phyloP scores from a whole-genome alignment of 1,140 invertebrate genomes.

The Agrilus planipennis region DNA sequence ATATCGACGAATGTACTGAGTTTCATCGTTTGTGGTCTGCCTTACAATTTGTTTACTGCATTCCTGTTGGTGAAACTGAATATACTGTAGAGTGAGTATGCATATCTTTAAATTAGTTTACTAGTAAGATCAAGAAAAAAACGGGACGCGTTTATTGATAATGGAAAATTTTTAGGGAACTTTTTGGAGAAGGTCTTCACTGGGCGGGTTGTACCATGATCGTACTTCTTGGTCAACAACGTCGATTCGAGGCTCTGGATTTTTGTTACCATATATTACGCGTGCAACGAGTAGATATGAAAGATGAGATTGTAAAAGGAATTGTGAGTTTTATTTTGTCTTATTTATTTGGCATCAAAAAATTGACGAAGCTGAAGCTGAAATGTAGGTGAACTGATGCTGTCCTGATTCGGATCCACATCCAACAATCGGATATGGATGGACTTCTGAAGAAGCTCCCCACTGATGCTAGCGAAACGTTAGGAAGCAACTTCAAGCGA shows the following conservation, averaged over 20 bases:
- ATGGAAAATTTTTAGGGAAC: constrained; percentile 57
- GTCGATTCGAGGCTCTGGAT: constrained; percentile 94
- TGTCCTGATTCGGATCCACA: too few relatives aligned
- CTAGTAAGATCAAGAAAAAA: not conserved
- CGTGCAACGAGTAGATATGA: constrained; percentile 93
- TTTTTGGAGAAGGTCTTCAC: constrained; percentile 97
- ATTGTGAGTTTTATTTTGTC: constrained; percentile 61
- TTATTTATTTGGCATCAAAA: too few relatives aligned
- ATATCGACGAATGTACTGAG: constrained; percentile 94
- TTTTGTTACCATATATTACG: constrained; percentile 97
- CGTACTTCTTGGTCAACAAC: constrained; percentile 88
- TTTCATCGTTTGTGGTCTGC: constrained; percentile 96
- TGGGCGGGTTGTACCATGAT: constrained; percentile 99
- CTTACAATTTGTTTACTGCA: constrained; percentile 96
- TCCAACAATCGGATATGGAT: too few relatives aligned
- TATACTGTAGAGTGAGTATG: constrained; percentile 87
- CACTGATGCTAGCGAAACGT: too few relatives aligned
- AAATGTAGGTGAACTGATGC: too few relatives aligned
- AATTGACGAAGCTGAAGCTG: too few relatives aligned
- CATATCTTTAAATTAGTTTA: not conserved
- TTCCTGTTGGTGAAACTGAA: constrained; percentile 92
- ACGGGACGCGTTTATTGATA: not conserved
- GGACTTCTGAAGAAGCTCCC: too few relatives aligned
- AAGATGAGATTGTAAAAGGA: constrained; percentile 91
- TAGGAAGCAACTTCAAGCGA: too few relatives aligned